Conservation (phyloP, 2,113 vertebrate species). For the Tyrannus savana region DNA sequence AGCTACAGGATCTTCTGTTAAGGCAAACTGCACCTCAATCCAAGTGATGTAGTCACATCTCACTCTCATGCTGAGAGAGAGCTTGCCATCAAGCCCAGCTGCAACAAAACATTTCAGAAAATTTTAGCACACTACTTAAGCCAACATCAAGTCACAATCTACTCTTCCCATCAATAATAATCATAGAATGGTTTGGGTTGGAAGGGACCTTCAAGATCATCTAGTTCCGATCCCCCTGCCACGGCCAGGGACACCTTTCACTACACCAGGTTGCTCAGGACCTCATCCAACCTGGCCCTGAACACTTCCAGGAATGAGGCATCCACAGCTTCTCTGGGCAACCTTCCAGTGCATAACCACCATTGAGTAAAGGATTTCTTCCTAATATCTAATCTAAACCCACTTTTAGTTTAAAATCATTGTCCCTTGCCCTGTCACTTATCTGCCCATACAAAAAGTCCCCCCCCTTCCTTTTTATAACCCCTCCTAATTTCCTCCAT, state of each 20-base stretch:
- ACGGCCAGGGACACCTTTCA: background rate
- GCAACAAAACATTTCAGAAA: background rate
- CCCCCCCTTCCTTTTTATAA: background rate
- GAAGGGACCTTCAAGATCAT: background rate
- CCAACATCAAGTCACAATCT: background rate
- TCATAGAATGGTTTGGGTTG: background rate
- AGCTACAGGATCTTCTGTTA: background rate
- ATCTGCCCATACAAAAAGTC: fast-evolving
- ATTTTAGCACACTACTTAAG: background rate
- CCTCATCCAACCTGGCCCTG: background rate
- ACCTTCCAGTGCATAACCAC: background rate
- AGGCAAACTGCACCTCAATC: background rate
- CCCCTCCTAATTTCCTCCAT: background rate
- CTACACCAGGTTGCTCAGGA: fast-evolving
- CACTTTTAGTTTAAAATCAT: background rate
- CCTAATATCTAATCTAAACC: background rate
- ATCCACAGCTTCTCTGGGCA: background rate
- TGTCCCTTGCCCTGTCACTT: background rate
- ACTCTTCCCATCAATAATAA: background rate
- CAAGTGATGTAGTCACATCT: background rate
- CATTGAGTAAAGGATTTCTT: background rate
- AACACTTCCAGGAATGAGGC: background rate
- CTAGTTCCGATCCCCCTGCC: fast-evolving
- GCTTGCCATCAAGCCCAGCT: background rate
- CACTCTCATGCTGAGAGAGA: background rate